Conservation (phyloP, 2,797 vertebrate genomes). For the Lepilemur septentrionalis region DNA sequence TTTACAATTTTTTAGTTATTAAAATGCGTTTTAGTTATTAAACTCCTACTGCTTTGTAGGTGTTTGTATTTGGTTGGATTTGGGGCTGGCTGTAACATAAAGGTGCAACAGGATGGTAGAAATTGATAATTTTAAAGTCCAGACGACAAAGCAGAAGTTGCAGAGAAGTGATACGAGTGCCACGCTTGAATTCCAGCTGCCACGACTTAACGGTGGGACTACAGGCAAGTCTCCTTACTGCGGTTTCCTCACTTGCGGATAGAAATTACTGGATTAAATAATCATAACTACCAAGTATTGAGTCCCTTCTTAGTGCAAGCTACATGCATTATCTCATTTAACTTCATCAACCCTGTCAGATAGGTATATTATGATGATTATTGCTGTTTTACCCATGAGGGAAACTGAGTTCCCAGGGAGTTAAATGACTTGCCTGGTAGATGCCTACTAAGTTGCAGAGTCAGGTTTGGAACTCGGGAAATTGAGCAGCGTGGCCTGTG, state of each 20-base stretch:
- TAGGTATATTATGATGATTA: accelerated
- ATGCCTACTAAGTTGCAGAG: not conserved
- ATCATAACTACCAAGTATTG: not conserved
- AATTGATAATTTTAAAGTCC: not conserved
- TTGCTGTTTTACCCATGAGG: not conserved
- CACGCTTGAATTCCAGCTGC: not conserved
- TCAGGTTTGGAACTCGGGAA: not conserved
- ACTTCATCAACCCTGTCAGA: not conserved
- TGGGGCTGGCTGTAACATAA: not conserved
- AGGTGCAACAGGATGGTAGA: not conserved
- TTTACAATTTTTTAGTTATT: not conserved
- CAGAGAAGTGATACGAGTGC: too few relatives aligned
- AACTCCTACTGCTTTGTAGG: not conserved
- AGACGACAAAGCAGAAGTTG: not conserved
- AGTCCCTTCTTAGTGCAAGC: not conserved
- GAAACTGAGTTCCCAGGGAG: not conserved
- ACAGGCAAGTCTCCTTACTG: accelerated
- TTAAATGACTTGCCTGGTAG: too few relatives aligned
- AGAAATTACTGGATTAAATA: not conserved
- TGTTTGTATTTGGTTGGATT: not conserved
- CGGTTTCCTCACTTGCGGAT: not conserved
- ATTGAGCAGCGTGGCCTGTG: accelerated
- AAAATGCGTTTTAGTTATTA: not conserved
- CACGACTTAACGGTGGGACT: accelerated
- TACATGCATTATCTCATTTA: not conserved